These are phyloP conservation scores for Bombus sylvicola DNA, from an alignment of 1,140 invertebrate genomes.

Conservation along the genomic window DNA sequence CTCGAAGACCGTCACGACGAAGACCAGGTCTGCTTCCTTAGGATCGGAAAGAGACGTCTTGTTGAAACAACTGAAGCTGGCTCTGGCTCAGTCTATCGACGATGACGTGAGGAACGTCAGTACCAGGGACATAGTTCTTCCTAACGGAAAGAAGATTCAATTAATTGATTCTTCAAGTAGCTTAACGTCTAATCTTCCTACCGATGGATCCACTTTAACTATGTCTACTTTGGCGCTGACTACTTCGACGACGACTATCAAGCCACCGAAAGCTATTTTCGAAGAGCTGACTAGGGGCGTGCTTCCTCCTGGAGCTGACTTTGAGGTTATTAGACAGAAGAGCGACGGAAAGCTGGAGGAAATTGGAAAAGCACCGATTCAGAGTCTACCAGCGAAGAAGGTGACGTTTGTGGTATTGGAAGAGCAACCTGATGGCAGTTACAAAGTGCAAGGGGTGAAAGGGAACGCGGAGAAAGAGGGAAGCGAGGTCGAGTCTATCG, in stretches of 20 bases:
- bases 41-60: conserved; percentile 83
- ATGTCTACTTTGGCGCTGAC: conserved; percentile 58
- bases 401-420: conserved; percentile 93
- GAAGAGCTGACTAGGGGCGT: conserved; percentile 90
- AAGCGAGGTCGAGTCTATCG: conserved; percentile 90
- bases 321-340: conserved; percentile 89
- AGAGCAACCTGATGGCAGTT: conserved; percentile 91
- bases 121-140: conserved; percentile 88
- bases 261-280: conserved; percentile 84
- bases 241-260: conserved; percentile 81
- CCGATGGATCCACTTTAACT: conserved; percentile 51
- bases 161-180: conserved; percentile 83
- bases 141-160: conserved; percentile 89
- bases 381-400: conserved; percentile 88
- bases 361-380: conserved; percentile 85
- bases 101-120: conserved; percentile 85
- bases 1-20: conserved; percentile 26
- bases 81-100: conserved; percentile 86
- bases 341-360: conserved; percentile 88
- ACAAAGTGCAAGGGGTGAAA: conserved; percentile 90
- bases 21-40: conserved; percentile 39
- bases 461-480: conserved; percentile 88
- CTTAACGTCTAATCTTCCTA: conserved; percentile 65
- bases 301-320: conserved; percentile 89
- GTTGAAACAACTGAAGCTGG: conserved; percentile 88